Percentiles rank a stretch among this genome's conserved stretches.
phyloP scores from a whole-genome alignment of 1,140 invertebrate genomes.

The Manduca sexta region DNA sequence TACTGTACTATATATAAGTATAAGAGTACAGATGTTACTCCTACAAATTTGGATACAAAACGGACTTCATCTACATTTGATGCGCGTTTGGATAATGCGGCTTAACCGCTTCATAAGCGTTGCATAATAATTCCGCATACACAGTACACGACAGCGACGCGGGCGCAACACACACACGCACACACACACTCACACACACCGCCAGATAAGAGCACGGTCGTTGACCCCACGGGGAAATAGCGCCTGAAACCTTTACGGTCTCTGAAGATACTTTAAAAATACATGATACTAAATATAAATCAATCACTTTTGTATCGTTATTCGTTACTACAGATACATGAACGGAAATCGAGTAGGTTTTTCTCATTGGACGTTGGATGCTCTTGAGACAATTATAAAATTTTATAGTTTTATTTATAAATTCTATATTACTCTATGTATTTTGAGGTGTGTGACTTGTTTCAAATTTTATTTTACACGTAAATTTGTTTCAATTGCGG shows the following conservation, averaged over 20 bases:
- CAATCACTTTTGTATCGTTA: slow-evolving; percentile 3
- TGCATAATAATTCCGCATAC: slow-evolving; percentile 42
- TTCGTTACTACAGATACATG: background rate
- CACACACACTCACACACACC: slow-evolving; percentile 41
- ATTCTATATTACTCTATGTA: background rate
- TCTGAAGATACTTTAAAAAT: slow-evolving; percentile 10
- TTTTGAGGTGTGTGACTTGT: no score
- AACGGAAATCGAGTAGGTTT: slow-evolving; percentile 1
- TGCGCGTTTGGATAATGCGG: slow-evolving; percentile 36
- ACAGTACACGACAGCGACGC: slow-evolving; percentile 15
- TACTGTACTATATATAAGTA: no score
- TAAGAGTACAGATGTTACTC: no score
- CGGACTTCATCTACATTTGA: slow-evolving; percentile 11
- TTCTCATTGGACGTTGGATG: background rate
- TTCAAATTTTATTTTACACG: no score
- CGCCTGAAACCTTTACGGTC: slow-evolving; percentile 40
- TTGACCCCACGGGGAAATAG: slow-evolving; percentile 49
- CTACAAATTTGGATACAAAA: no score
- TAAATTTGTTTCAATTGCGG: no score
- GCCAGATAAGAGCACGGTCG: slow-evolving; percentile 59
- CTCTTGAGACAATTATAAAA: background rate
- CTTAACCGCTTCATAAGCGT: slow-evolving; percentile 43
- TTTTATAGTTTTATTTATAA: background rate
- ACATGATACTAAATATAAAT: slow-evolving; percentile 8
- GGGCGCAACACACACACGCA: slow-evolving; percentile 13